A percentile compares a stretch with the other conserved stretches of the same genome.
phyloP scores from a whole-genome alignment of 2,888 invertebrate species.

The Drosophila percnosoma region DNA sequence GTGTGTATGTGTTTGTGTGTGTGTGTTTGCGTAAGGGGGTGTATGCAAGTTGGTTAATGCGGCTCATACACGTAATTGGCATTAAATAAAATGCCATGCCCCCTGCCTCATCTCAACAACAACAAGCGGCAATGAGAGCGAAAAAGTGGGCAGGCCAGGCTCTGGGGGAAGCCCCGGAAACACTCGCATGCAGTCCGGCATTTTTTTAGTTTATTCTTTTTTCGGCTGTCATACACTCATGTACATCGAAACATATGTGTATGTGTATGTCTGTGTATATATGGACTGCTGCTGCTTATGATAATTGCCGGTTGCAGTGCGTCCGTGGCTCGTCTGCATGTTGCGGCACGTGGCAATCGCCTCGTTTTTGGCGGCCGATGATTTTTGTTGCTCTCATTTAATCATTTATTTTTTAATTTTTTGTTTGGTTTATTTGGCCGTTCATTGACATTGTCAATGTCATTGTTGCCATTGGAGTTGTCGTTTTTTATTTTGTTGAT shows the following conservation, averaged over 20 bases:
- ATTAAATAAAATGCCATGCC: slow-evolving; percentile 76
- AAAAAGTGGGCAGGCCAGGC: slow-evolving; percentile 49
- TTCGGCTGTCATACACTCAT: slow-evolving; percentile 51
- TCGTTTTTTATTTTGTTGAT: slow-evolving; percentile 50
- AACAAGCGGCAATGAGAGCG: slow-evolving; percentile 11
- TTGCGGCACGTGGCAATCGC: slow-evolving; percentile 66
- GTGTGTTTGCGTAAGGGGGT: slow-evolving; percentile 34
- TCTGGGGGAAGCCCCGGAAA: slow-evolving; percentile 25
- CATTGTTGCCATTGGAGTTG: slow-evolving; percentile 71
- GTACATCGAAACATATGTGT: slow-evolving; percentile 1
- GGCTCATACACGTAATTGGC: slow-evolving; percentile 80
- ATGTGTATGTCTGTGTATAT: not conserved
- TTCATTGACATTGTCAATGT: slow-evolving; percentile 82
- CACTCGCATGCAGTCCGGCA: slow-evolving; percentile 36
- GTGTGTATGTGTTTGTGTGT: slow-evolving; percentile 20
- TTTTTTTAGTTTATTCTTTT: slow-evolving; percentile 74
- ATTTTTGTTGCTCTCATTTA: slow-evolving; percentile 34
- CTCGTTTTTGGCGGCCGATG: slow-evolving; percentile 51
- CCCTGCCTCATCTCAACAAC: slow-evolving; percentile 11
- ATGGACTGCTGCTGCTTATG: slow-evolving; percentile 75
- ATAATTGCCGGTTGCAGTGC: slow-evolving; percentile 77
- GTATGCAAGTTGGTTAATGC: slow-evolving; percentile 70
- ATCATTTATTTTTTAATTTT: slow-evolving; percentile 11
- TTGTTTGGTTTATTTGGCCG: slow-evolving; percentile 55
- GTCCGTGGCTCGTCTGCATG: slow-evolving; percentile 37